phyloP scores from a whole-genome alignment of 2,888 invertebrate species.

The Cheilosia impressa region DNA sequence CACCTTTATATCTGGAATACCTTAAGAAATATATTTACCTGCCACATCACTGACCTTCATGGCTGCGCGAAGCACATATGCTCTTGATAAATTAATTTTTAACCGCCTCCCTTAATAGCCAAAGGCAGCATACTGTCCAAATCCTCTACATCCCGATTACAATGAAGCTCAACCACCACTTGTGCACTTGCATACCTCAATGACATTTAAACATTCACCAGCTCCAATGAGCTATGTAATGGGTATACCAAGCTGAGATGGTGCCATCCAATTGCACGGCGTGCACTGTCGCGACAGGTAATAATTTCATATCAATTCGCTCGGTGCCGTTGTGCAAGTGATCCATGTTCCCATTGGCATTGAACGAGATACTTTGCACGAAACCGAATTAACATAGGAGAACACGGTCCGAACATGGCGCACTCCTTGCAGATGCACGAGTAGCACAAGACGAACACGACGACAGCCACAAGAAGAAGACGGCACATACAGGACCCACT shows the following conservation, averaged over 20 bases:
- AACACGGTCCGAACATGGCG: conserved; percentile 75
- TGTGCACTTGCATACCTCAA: conserved; percentile 20
- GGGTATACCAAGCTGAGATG: conserved; percentile 34
- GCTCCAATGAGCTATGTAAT: conserved; percentile 69
- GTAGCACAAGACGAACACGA: conserved; percentile 38
- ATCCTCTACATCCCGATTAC: not conserved
- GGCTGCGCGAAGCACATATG: too few species aligned
- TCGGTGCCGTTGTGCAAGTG: conserved; percentile 75
- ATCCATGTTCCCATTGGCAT: conserved; percentile 76
- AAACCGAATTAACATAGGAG: conserved; percentile 75
- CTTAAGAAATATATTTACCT: too few species aligned
- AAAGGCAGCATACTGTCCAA: not conserved
- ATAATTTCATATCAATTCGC: conserved; percentile 75
- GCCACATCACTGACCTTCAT: too few species aligned
- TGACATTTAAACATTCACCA: conserved; percentile 68
- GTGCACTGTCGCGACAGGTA: conserved; percentile 74
- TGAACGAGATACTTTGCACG: conserved; percentile 76
- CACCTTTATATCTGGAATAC: too few species aligned
- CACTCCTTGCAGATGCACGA: conserved; percentile 73
- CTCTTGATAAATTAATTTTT: too few species aligned
- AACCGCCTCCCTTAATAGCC: too few species aligned
- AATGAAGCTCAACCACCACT: conserved; percentile 68
- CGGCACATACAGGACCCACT: conserved; percentile 23
- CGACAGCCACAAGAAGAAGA: conserved; percentile 11
- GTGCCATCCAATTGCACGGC: conserved; percentile 63